These are phyloP conservation scores for Antennarius maculatus DNA, from an alignment of 2,797 vertebrate genomes.

Conservation along the genomic window DNA sequence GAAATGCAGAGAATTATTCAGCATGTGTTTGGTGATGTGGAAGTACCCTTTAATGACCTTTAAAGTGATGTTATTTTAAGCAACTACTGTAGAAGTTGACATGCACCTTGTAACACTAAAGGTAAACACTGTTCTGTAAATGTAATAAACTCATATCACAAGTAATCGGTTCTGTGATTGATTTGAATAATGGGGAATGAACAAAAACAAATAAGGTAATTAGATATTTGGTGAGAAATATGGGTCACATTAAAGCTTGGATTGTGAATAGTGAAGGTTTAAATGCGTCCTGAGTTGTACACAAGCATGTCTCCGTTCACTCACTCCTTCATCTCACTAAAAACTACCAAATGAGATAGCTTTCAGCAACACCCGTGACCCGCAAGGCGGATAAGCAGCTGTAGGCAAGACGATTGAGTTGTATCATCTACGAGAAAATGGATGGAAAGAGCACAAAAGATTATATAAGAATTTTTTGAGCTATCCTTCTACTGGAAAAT, in stretches of 20 bases:
- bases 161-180: constrained; percentile 16
- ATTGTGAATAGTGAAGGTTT: too few relatives aligned
- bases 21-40: constrained; percentile 58
- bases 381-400: too few relatives aligned
- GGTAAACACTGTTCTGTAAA: constrained; percentile 45
- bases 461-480: too few relatives aligned
- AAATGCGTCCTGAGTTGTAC: neutral
- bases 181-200: neutral
- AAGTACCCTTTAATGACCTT: constrained; percentile 34
- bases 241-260: neutral
- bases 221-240: neutral
- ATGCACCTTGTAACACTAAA: constrained; percentile 42
- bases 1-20: constrained; percentile 54
- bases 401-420: too few relatives aligned
- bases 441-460: too few relatives aligned
- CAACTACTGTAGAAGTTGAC: constrained; percentile 32
- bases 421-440: too few relatives aligned
- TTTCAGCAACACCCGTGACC: too few relatives aligned
- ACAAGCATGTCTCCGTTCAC: neutral
- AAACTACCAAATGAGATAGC: too few relatives aligned
- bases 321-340: too few relatives aligned
- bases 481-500: too few relatives aligned
- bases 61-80: constrained; percentile 33
- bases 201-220: neutral
- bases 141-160: constrained; percentile 66